These are phyloP conservation scores for Spisula subtruncata DNA, from an alignment of 2,888 invertebrate genomes.

Conservation along the genomic window DNA sequence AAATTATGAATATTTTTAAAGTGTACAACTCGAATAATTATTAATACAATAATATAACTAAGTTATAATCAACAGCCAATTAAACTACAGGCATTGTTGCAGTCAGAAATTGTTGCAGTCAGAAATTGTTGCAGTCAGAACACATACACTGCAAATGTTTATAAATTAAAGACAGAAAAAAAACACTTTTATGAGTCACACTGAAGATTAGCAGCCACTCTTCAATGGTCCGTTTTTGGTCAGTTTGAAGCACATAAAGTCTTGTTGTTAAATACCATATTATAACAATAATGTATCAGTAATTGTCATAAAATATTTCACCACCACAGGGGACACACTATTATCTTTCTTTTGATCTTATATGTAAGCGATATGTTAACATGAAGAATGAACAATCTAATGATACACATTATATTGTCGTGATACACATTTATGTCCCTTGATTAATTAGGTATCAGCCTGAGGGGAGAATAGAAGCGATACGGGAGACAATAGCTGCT, in stretches of 20 bases:
- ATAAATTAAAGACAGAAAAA: neutral
- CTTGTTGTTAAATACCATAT: neutral
- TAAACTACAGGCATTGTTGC: too few species aligned
- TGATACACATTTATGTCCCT: constrained; percentile 39
- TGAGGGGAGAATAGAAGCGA: neutral
- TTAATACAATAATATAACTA: too few species aligned
- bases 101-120: too few species aligned
- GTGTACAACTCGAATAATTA: too few species aligned
- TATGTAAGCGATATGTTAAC: constrained; percentile 33
- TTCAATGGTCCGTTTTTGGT: neutral
- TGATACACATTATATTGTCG: constrained; percentile 39
- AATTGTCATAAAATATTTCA: constrained; percentile 39
- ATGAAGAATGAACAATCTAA: constrained; percentile 34
- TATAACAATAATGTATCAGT: constrained; percentile 28
- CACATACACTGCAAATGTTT: too few species aligned
- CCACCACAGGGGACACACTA: constrained; percentile 27
- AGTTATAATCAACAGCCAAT: too few species aligned
- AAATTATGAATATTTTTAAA: too few species aligned
- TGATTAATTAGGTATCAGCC: constrained; percentile 47
- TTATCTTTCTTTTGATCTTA: constrained; percentile 43
- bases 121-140: too few species aligned
- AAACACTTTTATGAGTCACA: neutral
- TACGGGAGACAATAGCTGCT: constrained; percentile 11
- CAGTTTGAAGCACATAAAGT: neutral
- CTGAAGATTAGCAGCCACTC: too few species aligned